Evolutionary conservation across 2,113 vertebrate genomes (phyloP).

Genomic region (Paedocypris sp.): DNA sequence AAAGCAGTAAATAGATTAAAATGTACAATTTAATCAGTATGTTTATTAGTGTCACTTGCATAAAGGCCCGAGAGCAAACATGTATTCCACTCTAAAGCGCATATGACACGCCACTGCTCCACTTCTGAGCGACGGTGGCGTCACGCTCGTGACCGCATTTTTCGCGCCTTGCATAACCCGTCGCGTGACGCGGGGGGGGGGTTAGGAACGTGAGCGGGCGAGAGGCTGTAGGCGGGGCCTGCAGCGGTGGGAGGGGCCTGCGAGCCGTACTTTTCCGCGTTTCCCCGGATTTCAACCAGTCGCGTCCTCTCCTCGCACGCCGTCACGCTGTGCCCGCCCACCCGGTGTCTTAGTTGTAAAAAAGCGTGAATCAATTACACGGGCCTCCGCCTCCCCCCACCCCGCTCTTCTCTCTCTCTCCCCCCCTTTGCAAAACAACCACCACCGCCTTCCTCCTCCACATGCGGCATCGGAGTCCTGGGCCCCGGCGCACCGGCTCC

Average conservation of each 20-base stretch:
- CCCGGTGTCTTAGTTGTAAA: constrained; percentile 5
- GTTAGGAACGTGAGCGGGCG: constrained; percentile 21
- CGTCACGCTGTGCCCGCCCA: neutral
- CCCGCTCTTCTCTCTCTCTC: neutral
- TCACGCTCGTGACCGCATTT: constrained; percentile 26
- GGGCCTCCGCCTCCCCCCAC: neutral
- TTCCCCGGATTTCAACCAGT: constrained; percentile 27
- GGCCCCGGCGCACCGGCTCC: constrained; percentile 55
- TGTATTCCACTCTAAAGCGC: too few relatives aligned
- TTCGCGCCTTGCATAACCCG: constrained; percentile 29
- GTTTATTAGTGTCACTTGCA: too few relatives aligned
- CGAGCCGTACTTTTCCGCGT: constrained; percentile 43
- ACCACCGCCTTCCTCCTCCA: constrained; percentile 43
- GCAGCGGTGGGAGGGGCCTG: constrained; percentile 43
- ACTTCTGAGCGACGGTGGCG: neutral
- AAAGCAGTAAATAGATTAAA: too few relatives aligned
- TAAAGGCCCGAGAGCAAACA: too few relatives aligned
- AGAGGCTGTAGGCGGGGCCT: constrained; percentile 16
- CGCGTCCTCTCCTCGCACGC: constrained; percentile 21
- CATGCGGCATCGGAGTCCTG: constrained; percentile 55
- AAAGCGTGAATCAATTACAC: constrained; percentile 11
- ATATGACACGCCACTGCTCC: neutral
- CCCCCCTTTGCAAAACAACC: constrained; percentile 5
- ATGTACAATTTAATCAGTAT: too few relatives aligned
- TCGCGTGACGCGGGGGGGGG: constrained; percentile 30